Evolutionary conservation across 2,797 vertebrate species (phyloP).

Genomic region (Acipenser transmontanus): DNA sequence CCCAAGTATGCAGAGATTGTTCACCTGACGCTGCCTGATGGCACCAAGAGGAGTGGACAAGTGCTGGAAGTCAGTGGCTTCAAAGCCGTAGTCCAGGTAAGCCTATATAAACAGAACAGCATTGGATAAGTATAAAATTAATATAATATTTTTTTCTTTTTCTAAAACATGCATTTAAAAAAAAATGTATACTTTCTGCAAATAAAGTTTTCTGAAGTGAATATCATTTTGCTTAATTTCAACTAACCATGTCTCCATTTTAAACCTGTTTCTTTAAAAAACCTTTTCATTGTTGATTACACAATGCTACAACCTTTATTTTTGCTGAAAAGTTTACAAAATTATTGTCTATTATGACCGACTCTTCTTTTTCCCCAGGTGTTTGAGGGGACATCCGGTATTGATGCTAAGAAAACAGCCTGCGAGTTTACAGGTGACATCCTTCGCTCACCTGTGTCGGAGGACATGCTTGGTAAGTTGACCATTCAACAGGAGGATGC

Average conservation of each 20-base stretch:
- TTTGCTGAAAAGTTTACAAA: too few relatives aligned
- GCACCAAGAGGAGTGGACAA: slow-evolving; percentile 68
- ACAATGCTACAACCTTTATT: too few relatives aligned
- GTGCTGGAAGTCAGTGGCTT: slow-evolving; percentile 70
- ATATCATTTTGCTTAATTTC: too few relatives aligned
- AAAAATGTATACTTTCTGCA: too few relatives aligned
- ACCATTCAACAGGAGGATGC: slow-evolving; percentile 9
- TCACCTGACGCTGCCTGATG: slow-evolving; percentile 68
- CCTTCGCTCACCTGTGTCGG: slow-evolving; percentile 67
- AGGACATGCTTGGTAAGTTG: slow-evolving; percentile 68
- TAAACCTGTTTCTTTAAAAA: too few relatives aligned
- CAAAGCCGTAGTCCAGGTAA: slow-evolving; percentile 72
- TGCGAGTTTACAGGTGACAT: slow-evolving; percentile 69
- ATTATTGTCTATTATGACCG: too few relatives aligned
- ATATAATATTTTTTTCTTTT: too few relatives aligned
- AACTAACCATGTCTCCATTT: too few relatives aligned
- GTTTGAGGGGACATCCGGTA: slow-evolving; percentile 72
- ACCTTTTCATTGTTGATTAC: too few relatives aligned
- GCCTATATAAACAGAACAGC: not conserved
- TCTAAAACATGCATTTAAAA: too few relatives aligned
- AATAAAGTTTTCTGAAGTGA: too few relatives aligned
- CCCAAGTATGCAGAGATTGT: slow-evolving; percentile 73
- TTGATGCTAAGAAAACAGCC: slow-evolving; percentile 71
- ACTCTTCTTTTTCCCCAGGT: slow-evolving; percentile 39
- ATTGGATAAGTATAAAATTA: too few relatives aligned